phyloP scores from a whole-genome alignment of 2,113 vertebrate species.

The Cettia cetti region DNA sequence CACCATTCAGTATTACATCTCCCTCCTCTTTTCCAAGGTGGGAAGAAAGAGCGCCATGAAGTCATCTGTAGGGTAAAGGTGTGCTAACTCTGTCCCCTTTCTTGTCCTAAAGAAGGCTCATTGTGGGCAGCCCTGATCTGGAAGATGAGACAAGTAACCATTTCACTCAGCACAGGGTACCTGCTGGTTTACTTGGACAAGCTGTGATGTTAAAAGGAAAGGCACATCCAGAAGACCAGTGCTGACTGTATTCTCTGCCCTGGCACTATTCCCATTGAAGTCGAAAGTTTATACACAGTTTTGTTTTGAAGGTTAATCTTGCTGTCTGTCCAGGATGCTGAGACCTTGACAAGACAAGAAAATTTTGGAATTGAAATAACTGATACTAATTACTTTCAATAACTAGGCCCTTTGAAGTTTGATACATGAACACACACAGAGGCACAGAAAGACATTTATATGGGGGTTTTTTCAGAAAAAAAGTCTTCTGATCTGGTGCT shows the following conservation, averaged over 20 bases:
- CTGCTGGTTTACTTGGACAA: background rate
- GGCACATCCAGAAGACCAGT: background rate
- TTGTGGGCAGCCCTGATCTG: background rate
- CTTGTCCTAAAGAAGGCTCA: background rate
- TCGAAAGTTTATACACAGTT: background rate
- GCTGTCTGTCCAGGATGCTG: background rate
- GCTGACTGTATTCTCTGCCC: background rate
- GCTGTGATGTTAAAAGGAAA: background rate
- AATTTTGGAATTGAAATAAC: background rate
- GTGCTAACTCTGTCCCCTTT: background rate
- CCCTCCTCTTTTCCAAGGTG: background rate
- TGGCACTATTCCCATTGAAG: background rate
- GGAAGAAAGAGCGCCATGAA: background rate
- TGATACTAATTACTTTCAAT: background rate
- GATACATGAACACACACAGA: background rate
- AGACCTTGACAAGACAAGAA: background rate
- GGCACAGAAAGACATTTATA: background rate
- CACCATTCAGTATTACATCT: accelerated
- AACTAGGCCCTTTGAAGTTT: background rate
- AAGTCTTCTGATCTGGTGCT: background rate
- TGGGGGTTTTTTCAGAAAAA: accelerated
- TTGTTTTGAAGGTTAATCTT: background rate
- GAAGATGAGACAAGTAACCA: background rate
- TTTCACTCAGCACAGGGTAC: background rate
- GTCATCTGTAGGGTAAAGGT: accelerated